phyloP scores from a whole-genome alignment of 2,888 invertebrate genomes.

The Stratiomys singularior region DNA sequence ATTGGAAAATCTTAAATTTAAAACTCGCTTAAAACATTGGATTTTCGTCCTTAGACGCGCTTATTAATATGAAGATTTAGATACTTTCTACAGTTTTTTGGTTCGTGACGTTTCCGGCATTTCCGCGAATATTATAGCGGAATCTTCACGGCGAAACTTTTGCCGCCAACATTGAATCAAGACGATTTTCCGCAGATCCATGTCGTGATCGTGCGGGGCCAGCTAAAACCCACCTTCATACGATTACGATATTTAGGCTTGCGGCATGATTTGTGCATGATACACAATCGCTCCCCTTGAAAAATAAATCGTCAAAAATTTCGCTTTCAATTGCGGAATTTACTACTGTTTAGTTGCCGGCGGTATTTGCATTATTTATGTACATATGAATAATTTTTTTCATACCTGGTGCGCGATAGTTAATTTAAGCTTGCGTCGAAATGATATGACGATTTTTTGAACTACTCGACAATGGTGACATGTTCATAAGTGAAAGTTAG shows the following conservation, averaged over 20 bases:
- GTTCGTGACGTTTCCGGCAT: no score
- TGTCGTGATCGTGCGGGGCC: neutral
- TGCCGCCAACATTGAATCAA: neutral
- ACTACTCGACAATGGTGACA: neutral
- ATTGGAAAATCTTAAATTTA: neutral
- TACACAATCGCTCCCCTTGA: slow-evolving; percentile 9
- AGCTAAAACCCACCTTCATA: slow-evolving; percentile 13
- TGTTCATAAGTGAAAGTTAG: slow-evolving; percentile 28
- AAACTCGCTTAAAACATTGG: no score
- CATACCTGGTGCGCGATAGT: neutral
- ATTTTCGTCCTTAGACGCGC: no score
- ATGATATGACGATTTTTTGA: neutral
- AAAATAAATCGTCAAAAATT: slow-evolving; percentile 25
- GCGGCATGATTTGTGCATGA: slow-evolving; percentile 31
- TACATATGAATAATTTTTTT: neutral
- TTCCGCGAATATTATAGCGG: no score
- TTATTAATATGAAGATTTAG: no score
- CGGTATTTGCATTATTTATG: neutral
- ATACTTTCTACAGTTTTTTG: no score
- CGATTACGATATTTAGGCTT: slow-evolving; percentile 34
- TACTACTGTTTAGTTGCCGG: slow-evolving; percentile 37
- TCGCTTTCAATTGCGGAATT: slow-evolving; percentile 47
- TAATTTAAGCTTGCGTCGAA: neutral
- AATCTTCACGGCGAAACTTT: neutral
- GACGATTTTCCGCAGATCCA: neutral